Conservation (phyloP, 2,797 vertebrate species). For the Phoebastria nigripes region DNA sequence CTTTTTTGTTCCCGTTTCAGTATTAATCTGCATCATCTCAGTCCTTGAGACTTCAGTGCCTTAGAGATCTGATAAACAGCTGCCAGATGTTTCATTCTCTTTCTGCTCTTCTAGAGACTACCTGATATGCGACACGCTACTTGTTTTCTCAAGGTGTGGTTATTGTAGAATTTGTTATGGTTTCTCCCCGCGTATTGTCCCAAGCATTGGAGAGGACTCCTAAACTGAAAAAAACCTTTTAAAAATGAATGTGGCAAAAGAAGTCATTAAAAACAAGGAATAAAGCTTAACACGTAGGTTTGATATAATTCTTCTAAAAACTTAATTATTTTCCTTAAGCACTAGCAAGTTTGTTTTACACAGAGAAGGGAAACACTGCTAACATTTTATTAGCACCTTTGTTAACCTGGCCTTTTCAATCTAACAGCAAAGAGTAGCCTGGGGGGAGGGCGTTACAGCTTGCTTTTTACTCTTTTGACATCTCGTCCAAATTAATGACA, state of each 20-base stretch:
- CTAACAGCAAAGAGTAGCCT: not conserved
- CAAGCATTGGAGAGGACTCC: not conserved
- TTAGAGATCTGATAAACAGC: not conserved
- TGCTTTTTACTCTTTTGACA: slow-evolving; percentile 12
- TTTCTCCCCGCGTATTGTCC: not conserved
- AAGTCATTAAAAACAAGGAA: not conserved
- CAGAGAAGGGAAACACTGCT: not conserved
- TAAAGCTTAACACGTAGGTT: not conserved
- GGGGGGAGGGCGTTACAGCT: not conserved
- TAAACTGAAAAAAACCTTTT: not conserved
- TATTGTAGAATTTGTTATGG: not conserved
- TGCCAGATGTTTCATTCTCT: not conserved
- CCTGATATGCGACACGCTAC: not conserved
- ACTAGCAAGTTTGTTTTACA: not conserved
- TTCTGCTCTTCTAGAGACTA: not conserved
- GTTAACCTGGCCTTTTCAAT: not conserved
- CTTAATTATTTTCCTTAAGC: not conserved
- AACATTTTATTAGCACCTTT: not conserved
- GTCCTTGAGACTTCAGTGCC: not conserved
- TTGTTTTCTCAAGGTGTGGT: not conserved
- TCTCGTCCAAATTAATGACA: slow-evolving; percentile 7
- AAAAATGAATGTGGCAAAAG: not conserved
- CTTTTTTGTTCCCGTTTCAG: not conserved
- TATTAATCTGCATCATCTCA: not conserved
- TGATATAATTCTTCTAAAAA: not conserved